Conservation (phyloP, 2,113 vertebrate species). For the Pelodiscus sinensis region DNA sequence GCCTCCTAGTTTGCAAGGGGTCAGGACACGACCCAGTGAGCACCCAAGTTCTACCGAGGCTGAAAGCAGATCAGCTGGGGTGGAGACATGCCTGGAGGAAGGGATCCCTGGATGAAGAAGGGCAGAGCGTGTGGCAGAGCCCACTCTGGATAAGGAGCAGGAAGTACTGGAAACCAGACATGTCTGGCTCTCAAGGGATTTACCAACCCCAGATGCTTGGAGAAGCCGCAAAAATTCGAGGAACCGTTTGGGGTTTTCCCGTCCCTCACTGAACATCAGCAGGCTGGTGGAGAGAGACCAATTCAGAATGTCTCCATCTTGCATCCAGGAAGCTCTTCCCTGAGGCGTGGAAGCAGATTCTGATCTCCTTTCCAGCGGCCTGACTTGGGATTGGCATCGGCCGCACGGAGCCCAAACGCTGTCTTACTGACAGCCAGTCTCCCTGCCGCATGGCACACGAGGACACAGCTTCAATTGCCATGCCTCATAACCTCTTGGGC, state of each 20-base stretch:
- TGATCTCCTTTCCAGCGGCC: background rate
- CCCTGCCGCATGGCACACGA: background rate
- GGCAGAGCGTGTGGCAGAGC: background rate
- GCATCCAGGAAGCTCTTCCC: background rate
- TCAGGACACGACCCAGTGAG: background rate
- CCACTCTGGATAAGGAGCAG: background rate
- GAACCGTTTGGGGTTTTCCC: background rate
- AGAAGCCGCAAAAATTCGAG: background rate
- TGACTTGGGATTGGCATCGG: background rate
- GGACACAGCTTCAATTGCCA: background rate
- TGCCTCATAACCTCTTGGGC: background rate
- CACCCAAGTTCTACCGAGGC: background rate
- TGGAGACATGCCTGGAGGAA: background rate
- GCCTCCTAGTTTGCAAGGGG: background rate
- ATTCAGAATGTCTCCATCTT: background rate
- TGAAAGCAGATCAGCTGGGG: background rate
- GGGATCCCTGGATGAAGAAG: too few relatives aligned
- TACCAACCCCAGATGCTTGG: background rate
- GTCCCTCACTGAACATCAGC: background rate
- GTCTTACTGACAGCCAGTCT: background rate
- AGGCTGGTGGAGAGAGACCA: background rate
- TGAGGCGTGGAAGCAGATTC: background rate
- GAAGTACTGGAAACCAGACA: background rate
- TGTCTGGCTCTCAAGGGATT: background rate
- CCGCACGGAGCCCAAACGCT: background rate